These are phyloP conservation scores for Phorcus lineatus DNA, from an alignment of 2,888 invertebrate genomes.

Conservation along the genomic window DNA sequence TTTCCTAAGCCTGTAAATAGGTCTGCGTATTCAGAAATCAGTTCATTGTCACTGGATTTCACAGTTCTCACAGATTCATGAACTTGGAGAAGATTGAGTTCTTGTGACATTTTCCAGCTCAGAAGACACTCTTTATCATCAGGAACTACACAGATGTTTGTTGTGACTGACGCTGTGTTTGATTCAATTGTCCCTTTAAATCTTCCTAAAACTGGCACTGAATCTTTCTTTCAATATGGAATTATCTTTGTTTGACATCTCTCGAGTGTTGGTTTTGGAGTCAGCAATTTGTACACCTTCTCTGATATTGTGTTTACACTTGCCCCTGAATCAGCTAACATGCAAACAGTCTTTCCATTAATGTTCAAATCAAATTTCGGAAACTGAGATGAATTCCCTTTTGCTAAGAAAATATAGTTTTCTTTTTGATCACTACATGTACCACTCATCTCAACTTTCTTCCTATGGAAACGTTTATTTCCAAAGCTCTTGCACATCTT, in stretches of 20 bases:
- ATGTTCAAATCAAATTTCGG: too few species aligned
- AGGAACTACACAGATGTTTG: not conserved
- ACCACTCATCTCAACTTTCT: not conserved
- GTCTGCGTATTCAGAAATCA: too few species aligned
- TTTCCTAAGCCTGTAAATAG: not conserved
- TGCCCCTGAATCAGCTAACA: too few species aligned
- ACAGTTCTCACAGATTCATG: too few species aligned
- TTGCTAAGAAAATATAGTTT: not conserved
- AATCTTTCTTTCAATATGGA: not conserved
- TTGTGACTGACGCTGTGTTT: not conserved
- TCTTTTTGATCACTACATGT: not conserved
- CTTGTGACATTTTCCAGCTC: not conserved
- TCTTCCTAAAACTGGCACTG: not conserved
- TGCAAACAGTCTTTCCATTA: too few species aligned
- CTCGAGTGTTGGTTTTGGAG: not conserved
- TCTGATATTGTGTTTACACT: not conserved
- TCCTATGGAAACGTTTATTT: not conserved
- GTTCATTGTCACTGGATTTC: too few species aligned
- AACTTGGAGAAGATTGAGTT: too few species aligned
- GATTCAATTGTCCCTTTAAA: not conserved
- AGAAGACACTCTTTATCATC: not conserved
- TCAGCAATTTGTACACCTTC: not conserved
- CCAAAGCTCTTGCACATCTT: not conserved
- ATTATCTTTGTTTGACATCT: not conserved
- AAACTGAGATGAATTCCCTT: not conserved